Percentiles rank a stretch among this genome's conserved stretches.
These are phyloP conservation scores for Pseudochaenichthys georgianus DNA, from an alignment of 2,797 vertebrate species.

Conservation along the genomic window DNA sequence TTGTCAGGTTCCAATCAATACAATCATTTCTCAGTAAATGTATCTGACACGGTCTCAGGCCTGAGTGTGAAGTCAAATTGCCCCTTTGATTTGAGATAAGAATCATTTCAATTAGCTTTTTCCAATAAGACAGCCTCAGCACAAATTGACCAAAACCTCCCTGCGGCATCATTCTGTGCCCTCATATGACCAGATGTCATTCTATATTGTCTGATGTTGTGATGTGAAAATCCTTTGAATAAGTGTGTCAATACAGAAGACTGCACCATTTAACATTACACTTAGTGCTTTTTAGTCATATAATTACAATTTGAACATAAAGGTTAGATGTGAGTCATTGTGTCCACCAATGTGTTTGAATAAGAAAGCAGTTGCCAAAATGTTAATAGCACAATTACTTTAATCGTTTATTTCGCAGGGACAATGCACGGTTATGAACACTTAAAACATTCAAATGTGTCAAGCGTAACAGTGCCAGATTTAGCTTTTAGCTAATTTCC, in stretches of 20 bases:
- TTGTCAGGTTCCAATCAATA: slow-evolving; percentile 51
- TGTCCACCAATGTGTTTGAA: no score
- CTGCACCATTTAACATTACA: not conserved
- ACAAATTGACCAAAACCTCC: not conserved
- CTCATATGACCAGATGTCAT: not conserved
- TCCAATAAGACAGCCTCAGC: not conserved
- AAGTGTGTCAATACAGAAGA: not conserved
- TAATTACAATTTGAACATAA: not conserved
- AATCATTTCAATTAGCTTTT: slow-evolving; percentile 32
- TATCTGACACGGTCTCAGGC: slow-evolving; percentile 24
- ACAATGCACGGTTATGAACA: no score
- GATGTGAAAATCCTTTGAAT: not conserved
- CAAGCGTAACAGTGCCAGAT: no score
- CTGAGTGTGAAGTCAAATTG: slow-evolving; percentile 18
- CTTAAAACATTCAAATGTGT: no score
- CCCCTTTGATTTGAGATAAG: slow-evolving; percentile 18
- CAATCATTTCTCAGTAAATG: slow-evolving; percentile 26
- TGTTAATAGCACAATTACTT: not conserved
- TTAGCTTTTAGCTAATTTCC: no score
- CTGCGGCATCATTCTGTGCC: not conserved
- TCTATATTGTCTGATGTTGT: not conserved
- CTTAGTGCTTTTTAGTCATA: not conserved
- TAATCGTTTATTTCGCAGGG: no score
- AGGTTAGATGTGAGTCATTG: not conserved
- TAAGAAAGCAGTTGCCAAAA: not conserved